These are phyloP conservation scores for Nysson spinosus DNA, from an alignment of 2,888 invertebrate genomes.

Conservation along the genomic window DNA sequence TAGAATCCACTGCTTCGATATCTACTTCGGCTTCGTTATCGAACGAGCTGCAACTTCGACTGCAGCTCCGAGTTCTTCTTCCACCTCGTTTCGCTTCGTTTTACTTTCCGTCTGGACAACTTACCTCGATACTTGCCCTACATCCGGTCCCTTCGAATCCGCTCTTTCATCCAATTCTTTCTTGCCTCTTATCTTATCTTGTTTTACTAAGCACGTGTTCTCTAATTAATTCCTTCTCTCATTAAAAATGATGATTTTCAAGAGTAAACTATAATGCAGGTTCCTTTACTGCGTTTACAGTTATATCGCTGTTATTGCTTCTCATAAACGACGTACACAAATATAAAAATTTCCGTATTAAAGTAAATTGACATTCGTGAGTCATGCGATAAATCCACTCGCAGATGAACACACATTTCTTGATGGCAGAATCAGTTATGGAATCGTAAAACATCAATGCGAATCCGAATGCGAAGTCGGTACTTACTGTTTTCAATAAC, in stretches of 20 bases:
- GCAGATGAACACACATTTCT: too few relatives aligned
- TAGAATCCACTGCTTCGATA: too few relatives aligned
- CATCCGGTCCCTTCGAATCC: slow-evolving; percentile 35
- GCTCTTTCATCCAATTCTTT: slow-evolving; percentile 8
- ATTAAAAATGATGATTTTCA: not conserved
- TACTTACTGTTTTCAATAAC: slow-evolving; percentile 37
- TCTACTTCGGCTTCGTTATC: not conserved
- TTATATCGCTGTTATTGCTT: too few relatives aligned
- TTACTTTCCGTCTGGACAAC: not conserved
- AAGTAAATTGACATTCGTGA: slow-evolving; percentile 18
- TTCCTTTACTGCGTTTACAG: too few relatives aligned
- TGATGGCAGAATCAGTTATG: slow-evolving; percentile 15
- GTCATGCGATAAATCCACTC: slow-evolving; percentile 21
- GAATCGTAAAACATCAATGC: slow-evolving; percentile 38
- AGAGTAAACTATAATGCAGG: too few relatives aligned
- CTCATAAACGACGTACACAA: too few relatives aligned
- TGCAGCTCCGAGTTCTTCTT: too few relatives aligned
- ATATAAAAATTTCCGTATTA: too few relatives aligned
- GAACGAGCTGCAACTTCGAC: too few relatives aligned
- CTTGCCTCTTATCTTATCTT: slow-evolving; percentile 1
- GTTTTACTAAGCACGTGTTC: slow-evolving; percentile 17
- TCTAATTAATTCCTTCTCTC: slow-evolving; percentile 28
- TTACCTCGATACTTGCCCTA: slow-evolving; percentile 5
- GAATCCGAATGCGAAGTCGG: slow-evolving; percentile 19
- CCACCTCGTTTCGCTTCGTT: not conserved